Conservation (phyloP, 2,797 vertebrate species). For the Schizothorax lantsangensis region DNA sequence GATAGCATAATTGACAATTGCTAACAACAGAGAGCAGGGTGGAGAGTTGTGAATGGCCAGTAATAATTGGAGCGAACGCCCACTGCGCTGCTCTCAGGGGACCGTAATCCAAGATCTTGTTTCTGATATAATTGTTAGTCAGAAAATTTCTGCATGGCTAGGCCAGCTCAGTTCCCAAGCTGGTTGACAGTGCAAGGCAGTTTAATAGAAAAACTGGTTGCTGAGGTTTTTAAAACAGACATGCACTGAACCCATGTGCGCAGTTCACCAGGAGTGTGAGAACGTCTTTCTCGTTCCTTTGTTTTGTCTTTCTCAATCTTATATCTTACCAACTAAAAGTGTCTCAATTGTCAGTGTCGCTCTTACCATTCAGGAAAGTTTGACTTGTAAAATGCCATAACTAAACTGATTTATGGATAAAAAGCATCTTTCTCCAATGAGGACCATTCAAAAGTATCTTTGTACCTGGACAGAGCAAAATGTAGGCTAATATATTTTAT, state of each 20-base stretch:
- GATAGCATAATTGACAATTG: slow-evolving; percentile 88
- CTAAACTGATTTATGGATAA: not conserved
- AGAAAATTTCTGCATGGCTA: slow-evolving; percentile 88
- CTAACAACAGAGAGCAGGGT: slow-evolving; percentile 84
- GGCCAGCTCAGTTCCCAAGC: slow-evolving; percentile 84
- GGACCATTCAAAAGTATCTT: not conserved
- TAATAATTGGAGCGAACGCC: slow-evolving; percentile 87
- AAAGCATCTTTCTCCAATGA: not conserved
- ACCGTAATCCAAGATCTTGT: slow-evolving; percentile 87
- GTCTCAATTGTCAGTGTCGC: not conserved
- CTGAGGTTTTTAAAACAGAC: slow-evolving; percentile 83
- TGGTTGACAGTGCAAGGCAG: slow-evolving; percentile 87
- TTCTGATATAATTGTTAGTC: slow-evolving; percentile 92
- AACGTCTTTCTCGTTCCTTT: not conserved
- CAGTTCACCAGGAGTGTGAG: slow-evolving; percentile 76
- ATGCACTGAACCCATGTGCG: slow-evolving; percentile 80
- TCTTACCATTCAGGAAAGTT: not conserved
- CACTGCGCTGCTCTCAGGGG: slow-evolving; percentile 81
- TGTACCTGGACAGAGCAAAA: not conserved
- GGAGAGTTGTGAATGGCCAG: slow-evolving; percentile 86
- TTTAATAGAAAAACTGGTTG: slow-evolving; percentile 89
- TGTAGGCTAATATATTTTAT: not conserved
- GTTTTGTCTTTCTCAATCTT: slow-evolving; percentile 18
- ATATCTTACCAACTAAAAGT: not conserved
- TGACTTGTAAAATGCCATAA: not conserved